These are phyloP conservation scores for Dynastes tityus DNA, from an alignment of 2,888 invertebrate species.

Conservation along the genomic window DNA sequence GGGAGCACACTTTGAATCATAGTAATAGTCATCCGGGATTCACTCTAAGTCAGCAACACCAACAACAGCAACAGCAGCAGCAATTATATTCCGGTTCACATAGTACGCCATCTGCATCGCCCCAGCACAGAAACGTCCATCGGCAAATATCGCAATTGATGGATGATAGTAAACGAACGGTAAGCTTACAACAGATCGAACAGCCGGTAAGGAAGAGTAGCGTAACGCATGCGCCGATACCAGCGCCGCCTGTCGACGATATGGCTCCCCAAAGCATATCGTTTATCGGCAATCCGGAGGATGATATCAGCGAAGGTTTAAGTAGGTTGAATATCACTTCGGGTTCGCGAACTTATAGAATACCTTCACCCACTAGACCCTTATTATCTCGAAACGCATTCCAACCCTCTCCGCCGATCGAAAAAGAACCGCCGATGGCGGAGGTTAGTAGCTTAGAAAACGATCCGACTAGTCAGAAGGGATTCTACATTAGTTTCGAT, in stretches of 20 bases:
- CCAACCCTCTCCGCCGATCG: conserved; percentile 70
- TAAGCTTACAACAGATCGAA: conserved; percentile 73
- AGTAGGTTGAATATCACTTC: conserved; percentile 88
- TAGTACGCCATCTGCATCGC: conserved; percentile 75
- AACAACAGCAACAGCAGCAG: conserved; percentile 70
- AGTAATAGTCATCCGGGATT: conserved; percentile 75
- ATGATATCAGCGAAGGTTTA: conserved; percentile 68
- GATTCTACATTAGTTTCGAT: conserved; percentile 96
- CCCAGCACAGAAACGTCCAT: conserved; percentile 77
- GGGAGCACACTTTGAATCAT: conserved; percentile 74
- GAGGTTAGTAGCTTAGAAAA: conserved; percentile 71
- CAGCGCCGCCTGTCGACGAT: conserved; percentile 83
- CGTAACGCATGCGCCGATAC: conserved; percentile 75
- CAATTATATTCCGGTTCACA: conserved; percentile 71
- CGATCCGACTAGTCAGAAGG: conserved; percentile 78
- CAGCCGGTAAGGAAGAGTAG: conserved; percentile 65
- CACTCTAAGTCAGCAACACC: conserved; percentile 73
- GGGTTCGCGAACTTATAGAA: conserved; percentile 90
- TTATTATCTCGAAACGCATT: conserved; percentile 81
- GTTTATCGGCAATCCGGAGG: conserved; percentile 84
- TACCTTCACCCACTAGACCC: conserved; percentile 90
- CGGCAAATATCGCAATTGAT: conserved; percentile 73
- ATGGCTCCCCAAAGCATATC: conserved; percentile 96
- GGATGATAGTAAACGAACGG: conserved; percentile 66
- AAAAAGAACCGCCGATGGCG: conserved; percentile 60